Evolutionary conservation across 1,140 invertebrate species (phyloP), one percentile per base, ranked within the genome.

Genomic region (Aphaenogaster rudis): DNA sequence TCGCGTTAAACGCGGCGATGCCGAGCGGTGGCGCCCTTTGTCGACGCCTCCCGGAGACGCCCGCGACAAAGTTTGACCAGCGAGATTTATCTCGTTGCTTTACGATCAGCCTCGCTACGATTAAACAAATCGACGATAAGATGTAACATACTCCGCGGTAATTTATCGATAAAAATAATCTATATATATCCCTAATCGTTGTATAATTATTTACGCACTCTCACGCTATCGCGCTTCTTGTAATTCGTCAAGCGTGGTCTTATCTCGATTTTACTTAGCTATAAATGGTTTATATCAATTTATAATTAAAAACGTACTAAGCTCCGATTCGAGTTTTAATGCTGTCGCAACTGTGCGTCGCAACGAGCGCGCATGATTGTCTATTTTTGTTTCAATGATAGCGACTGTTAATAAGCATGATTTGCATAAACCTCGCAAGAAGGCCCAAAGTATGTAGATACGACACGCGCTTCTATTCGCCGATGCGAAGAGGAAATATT

Each of bases 1-100:
- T 87, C 57, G 64, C 50, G 50, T 48, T 67, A 81, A 89, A 61
- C 63, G 82, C 84, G 48, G 42, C 42, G 61, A 54, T 57, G 42
- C 57, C 61, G 54, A 86, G 39, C 28, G 7, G 28, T 63, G 79
- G 77, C 72, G 74, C 57, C 64, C 64, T 78, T 77, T 52, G 54
- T 78, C 71, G 67, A 64, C 67, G 33, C 59, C 39, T 57, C 42
- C 21, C n/a, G 63, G 39, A 59, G 11, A 39, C 21, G 54, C 15
- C 17, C 45, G 42, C 15, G 13, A 61, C 42, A 28, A 11, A 42
- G 39, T 57, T 48, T 59, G 21, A 42, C 11, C 21, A 42, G n/a
- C 13, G 13, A 57, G 39, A 42, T 74, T 74, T 28, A 39, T 72
- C 36, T 39, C 36, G 3, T 36, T 6, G 28, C 36, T 61, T 28